Base-by-base conservation (phyloP, 2,888 invertebrate species). In the Apantesis nais region DNA sequence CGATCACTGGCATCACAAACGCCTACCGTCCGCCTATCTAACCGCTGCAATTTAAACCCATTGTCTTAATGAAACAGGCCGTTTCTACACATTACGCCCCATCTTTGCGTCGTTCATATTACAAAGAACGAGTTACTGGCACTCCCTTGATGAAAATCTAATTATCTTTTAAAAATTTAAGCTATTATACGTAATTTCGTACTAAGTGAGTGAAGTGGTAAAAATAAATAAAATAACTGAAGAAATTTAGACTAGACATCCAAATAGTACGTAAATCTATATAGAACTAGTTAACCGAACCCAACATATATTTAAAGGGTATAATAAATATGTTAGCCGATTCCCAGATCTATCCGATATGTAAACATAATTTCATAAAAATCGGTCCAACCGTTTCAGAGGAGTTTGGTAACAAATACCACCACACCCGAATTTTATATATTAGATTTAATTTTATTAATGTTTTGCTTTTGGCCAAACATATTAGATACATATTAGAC, bases 31-130 rank as follows among this genome's bases (percentile, higher is more conserved):
- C 82, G 87, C 88, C 88, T 89, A 88, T 90, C 89, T 91, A 91
- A 92, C 92, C 90, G 82, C 90, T 86, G 90, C 91, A 92, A 92
- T 93, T 93, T 92, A 92, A 93, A 89, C 86, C 92, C 90, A 93
- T 93, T 93, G 92, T 92, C 91, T 90, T 92, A 93, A 93, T 93
- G 92, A 93, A 93, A 91, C 90, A 85, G 90, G 87, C 89, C 86
- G 89, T 88, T 87, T 88, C 88, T 88, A 89, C 89, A 90, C 88
- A 87, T 88, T 88, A 88, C 83, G 82, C 85, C 80, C 78, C 80
- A 84, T 83, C 72, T 89, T 87, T 83, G 83, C 82, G 85, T 88
- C 88, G 88, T 90, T 91, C 84, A 80, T 85, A 85, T 75, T 73
- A 77, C 83, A 88, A 84, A 85, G 84, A 83, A 78, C 74, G 74